phyloP scores from a whole-genome alignment of 2,797 vertebrate genomes.

The Pseudomugil gertrudae region DNA sequence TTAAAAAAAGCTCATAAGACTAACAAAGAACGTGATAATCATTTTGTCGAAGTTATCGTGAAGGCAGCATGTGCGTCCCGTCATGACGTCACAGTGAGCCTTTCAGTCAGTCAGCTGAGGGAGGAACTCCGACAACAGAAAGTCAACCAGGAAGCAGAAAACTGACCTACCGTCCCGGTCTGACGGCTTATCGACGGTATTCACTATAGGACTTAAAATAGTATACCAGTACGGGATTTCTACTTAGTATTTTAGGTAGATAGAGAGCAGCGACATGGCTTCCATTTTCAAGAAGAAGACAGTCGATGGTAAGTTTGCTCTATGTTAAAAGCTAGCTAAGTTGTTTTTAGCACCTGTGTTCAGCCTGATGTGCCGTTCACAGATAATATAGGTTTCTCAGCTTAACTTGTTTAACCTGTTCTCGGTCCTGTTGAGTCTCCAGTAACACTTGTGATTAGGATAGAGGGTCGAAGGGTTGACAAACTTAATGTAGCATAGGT shows the following conservation, averaged over 20 bases:
- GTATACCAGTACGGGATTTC: conserved; percentile 4
- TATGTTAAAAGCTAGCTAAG: conserved; percentile 62
- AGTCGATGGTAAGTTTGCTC: conserved; percentile 90
- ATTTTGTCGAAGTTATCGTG: conserved; percentile 19
- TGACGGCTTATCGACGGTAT: conserved; percentile 28
- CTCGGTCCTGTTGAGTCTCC: conserved; percentile 30
- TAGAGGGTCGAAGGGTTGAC: background rate
- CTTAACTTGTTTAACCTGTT: conserved; percentile 61
- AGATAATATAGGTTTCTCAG: background rate
- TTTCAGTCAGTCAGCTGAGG: conserved; percentile 69
- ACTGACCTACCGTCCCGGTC: conserved; percentile 27
- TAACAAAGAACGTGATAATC: background rate
- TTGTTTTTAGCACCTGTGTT: conserved; percentile 65
- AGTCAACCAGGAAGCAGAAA: conserved; percentile 77
- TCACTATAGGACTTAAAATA: background rate
- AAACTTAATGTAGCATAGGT: background rate
- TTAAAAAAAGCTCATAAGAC: no score
- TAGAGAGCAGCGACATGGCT: conserved; percentile 81
- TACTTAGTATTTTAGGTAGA: conserved; percentile 18
- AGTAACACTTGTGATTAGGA: background rate
- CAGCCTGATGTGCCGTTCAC: conserved; percentile 25
- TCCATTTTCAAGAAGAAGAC: conserved; percentile 98
- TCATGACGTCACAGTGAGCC: conserved; percentile 75
- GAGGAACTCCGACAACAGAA: conserved; percentile 65
- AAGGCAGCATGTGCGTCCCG: conserved; percentile 46